These are phyloP conservation scores for Notoglanidium macrostoma DNA, from an alignment of 2,797 vertebrate species.

Conservation along the genomic window DNA sequence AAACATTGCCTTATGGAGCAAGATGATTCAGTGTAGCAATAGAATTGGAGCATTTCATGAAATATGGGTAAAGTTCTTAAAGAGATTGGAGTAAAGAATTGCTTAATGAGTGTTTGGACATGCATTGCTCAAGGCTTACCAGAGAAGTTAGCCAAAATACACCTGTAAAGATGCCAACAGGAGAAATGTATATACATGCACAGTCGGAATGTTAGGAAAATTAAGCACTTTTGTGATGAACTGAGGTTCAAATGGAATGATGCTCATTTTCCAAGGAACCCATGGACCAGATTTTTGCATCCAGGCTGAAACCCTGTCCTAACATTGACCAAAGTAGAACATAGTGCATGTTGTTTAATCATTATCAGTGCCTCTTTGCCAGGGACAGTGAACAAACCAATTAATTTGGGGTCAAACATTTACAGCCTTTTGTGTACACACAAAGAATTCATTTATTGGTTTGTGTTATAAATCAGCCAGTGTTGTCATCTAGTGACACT, in stretches of 20 bases:
- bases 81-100: slow-evolving; percentile 28
- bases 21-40: slow-evolving; percentile 10
- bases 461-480: slow-evolving; percentile 71
- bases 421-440: slow-evolving; percentile 67
- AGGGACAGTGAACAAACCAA: slow-evolving; percentile 65
- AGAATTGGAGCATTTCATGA: slow-evolving; percentile 8
- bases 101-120: slow-evolving; percentile 44
- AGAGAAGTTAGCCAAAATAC: slow-evolving; percentile 26
- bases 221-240: slow-evolving; percentile 10
- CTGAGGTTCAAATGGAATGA: slow-evolving; percentile 9
- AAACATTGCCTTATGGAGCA: slow-evolving; percentile 18
- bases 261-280: not conserved
- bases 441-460: slow-evolving; percentile 68
- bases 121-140: slow-evolving; percentile 45
- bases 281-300: not conserved
- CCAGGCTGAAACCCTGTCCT: not conserved
- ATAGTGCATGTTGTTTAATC: slow-evolving; percentile 63
- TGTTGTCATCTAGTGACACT: slow-evolving; percentile 64
- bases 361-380: slow-evolving; percentile 64
- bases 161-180: slow-evolving; percentile 38
- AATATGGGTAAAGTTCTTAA: slow-evolving; percentile 29
- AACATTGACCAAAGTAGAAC: slow-evolving; percentile 6
- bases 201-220: slow-evolving; percentile 32
- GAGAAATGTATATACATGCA: slow-evolving; percentile 28
- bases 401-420: slow-evolving; percentile 75